Percentiles rank a stretch among this genome's conserved stretches.
Conservation (phyloP, 2,888 invertebrate genomes). For the Cactoblastis cactorum region DNA sequence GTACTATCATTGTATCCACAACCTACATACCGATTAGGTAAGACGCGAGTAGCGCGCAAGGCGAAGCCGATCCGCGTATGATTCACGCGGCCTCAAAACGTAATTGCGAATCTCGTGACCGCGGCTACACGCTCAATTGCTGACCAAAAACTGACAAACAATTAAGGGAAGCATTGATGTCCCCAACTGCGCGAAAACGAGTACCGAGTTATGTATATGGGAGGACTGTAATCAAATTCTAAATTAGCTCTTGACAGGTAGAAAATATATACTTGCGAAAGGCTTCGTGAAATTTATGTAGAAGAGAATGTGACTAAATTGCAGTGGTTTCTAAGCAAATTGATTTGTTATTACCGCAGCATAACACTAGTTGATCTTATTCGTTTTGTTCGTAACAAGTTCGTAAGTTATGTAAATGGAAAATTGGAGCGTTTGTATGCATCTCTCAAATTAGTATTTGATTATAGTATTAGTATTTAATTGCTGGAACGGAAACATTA, state of each 20-base stretch:
- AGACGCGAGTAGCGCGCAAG: not conserved
- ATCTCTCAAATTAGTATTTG: not conserved
- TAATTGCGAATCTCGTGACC: constrained; percentile 7
- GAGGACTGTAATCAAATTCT: too few species aligned
- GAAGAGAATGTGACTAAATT: not conserved
- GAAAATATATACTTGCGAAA: too few species aligned
- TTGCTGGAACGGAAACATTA: too few species aligned
- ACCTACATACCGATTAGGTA: constrained; percentile 5
- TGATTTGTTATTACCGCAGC: not conserved
- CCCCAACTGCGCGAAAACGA: not conserved
- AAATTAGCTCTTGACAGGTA: too few species aligned
- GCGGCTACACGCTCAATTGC: not conserved
- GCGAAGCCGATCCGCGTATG: constrained; percentile 6
- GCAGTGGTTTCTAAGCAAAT: not conserved
- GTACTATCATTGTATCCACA: not conserved
- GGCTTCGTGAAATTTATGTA: not conserved
- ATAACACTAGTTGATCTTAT: not conserved
- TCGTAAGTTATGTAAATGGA: not conserved
- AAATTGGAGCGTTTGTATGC: not conserved
- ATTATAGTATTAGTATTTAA: too few species aligned
- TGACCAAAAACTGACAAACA: not conserved
- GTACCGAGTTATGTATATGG: too few species aligned
- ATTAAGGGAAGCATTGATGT: not conserved
- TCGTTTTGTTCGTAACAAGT: not conserved
- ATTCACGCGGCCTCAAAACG: constrained; percentile 9